Base-by-base conservation (phyloP, 2,888 invertebrate species). In the Spialia ferax region DNA sequence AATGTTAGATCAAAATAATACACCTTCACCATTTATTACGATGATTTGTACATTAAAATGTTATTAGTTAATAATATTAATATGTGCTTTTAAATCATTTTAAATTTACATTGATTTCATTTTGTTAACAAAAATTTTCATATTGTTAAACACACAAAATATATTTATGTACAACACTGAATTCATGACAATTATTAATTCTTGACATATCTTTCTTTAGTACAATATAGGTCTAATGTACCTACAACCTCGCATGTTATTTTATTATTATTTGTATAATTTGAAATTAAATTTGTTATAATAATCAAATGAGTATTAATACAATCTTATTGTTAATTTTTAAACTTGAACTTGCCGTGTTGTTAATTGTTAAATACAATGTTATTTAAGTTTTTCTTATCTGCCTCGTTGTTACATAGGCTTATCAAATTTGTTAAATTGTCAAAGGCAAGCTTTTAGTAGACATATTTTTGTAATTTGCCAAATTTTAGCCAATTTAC, bases 351-450 rank as follows among this genome's bases (percentile, higher is more conserved):
- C 45, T 18, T 45, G 45, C 45, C 45, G 18, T 2, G 18, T 0
- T 45, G 22, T 50, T 50, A 50, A 13, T 50, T 50, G 50, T 50
- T 50, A 13, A 22, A 13, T 50, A 50, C 13, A 13, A 18, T 50
- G 20, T 22, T 22, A 13, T 22, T 13, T 13, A 50, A 10, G 7
- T 15, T 45, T n/a, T 45, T 45, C 18, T 45, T 18, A 45, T 38
- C 38, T 38, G 13, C 8, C 11, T 35, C 18, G 22, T 13, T 50
- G 50, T 50, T 22, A 22, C 50, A 20, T 22, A 50, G 13, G 22
- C 20, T 11, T 50, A 1, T 4, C 6, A 22, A 50, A 50, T 13
- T 50, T 22, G 50, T 50, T 50, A 50, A 13, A 18, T 22, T 50
- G 13, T 13, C 50, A 23, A 0, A 50, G 22, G 20, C 23, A 50